Base-by-base conservation (phyloP, 2,888 invertebrate genomes). In the Scrobipalpa atriplicella region DNA sequence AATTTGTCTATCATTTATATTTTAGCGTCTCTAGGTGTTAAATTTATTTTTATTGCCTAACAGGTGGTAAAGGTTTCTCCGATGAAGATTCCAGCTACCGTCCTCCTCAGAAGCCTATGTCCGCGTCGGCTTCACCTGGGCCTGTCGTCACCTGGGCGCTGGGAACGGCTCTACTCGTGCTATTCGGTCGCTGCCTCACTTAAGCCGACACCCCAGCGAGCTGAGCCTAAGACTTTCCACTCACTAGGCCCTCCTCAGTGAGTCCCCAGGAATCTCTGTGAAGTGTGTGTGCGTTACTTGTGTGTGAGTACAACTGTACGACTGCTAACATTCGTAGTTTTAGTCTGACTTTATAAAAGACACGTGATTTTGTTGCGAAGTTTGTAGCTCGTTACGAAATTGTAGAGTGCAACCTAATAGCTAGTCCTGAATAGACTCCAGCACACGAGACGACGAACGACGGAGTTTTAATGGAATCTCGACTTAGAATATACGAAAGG, bases 241-340 rank as follows among this genome's bases (percentile, higher is more conserved):
- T 67, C 69, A 68, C 66, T 63, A 67, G 67, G 66, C 38, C 16
- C n/a, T n/a, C 76, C 74, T 69, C 68, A 75, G 76, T 71, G 76
- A 79, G 82, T 82, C 77, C 80, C 75, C 85, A 84, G 86, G 85
- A 86, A 85, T 83, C 76, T 70, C 76, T 75, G 77, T 75, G 74
- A 72, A 77, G 75, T 79, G 77, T 11, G 18, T 29, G 43, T 11
- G 18, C 9, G 43, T 52, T 19, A 52, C 18, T 19, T 65, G 60
- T 58, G 76, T 74, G 72, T 73, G 71, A 74, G 76, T 62, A 13
- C 18, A 52, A 73, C 73, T 75, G 74, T 62, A 13, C 18, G 58
- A 72, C 73, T 75, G 74, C 71, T 68, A 68, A 65, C 66, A 66
- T 64, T 66, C 68, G 62, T 67, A 71, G 71, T 72, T 67, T 73